Percentiles rank a stretch among this genome's conserved stretches.
These are phyloP conservation scores for Brachyistius frenatus DNA, from an alignment of 2,113 vertebrate species.

Conservation along the genomic window DNA sequence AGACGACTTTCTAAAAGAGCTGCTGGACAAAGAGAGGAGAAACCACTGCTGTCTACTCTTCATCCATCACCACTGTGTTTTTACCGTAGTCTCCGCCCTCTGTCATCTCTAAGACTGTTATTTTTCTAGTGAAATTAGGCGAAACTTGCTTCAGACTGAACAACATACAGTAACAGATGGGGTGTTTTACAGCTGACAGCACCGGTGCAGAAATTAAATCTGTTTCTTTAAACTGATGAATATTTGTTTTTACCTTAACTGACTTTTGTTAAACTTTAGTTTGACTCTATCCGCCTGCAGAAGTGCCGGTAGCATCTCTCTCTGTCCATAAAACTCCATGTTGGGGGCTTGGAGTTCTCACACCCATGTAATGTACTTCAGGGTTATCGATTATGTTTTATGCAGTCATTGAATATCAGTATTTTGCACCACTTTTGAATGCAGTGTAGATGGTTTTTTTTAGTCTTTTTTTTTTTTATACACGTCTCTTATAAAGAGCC, in stretches of 20 bases:
- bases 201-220: not conserved
- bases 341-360: not conserved
- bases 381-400: not conserved
- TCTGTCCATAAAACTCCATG: not conserved
- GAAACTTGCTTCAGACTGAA: not conserved
- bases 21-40: constrained; percentile 1
- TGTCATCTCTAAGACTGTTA: not conserved
- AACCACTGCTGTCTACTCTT: constrained; percentile 23
- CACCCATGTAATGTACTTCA: not conserved
- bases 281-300: too few relatives aligned
- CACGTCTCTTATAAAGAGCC: not conserved
- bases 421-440: constrained; percentile 29
- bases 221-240: too few relatives aligned
- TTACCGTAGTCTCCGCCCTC: not conserved
- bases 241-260: too few relatives aligned
- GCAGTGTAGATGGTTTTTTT: not conserved
- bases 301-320: not conserved
- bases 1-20: not conserved
- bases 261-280: too few relatives aligned
- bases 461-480: too few relatives aligned
- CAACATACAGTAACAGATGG: not conserved
- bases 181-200: not conserved
- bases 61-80: not conserved
- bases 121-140: not conserved
- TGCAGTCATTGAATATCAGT: constrained; percentile 42